Conservation (phyloP, 2,113 vertebrate species). For the Scartelaos histophorus region DNA sequence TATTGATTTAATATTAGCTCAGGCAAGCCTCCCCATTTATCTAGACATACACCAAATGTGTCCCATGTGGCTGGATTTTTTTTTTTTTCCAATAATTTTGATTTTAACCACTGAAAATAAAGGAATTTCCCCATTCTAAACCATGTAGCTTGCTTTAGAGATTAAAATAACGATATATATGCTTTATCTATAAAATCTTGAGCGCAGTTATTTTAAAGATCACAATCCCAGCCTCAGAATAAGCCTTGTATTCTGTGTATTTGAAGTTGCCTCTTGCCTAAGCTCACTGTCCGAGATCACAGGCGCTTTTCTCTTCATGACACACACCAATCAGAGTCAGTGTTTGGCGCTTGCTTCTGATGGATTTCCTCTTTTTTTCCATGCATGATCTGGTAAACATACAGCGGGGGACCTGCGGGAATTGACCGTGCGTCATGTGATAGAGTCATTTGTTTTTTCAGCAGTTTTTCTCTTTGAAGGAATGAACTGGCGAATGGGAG, state of each 20-base stretch:
- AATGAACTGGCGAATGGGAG: conserved; percentile 19
- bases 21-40: not conserved
- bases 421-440: conserved; percentile 23
- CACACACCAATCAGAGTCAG: conserved; percentile 33
- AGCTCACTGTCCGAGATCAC: conserved; percentile 24
- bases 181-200: not conserved
- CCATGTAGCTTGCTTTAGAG: not conserved
- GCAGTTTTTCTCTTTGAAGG: conserved; percentile 41
- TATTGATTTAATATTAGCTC: conserved; percentile 1
- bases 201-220: not conserved
- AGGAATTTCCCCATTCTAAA: not conserved
- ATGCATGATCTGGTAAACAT: conserved; percentile 26
- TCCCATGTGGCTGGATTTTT: not conserved
- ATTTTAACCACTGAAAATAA: not conserved
- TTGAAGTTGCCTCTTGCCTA: conserved; percentile 18
- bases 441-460: conserved; percentile 23
- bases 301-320: not conserved
- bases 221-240: not conserved
- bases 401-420: conserved; percentile 38
- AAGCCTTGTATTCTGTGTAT: not conserved
- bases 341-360: conserved; percentile 16
- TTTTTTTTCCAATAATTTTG: not conserved
- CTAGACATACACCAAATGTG: not conserved
- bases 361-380: conserved; percentile 15
- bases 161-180: not conserved